phyloP scores from a whole-genome alignment of 2,888 invertebrate genomes.

The Nemotelus nigrinus region DNA sequence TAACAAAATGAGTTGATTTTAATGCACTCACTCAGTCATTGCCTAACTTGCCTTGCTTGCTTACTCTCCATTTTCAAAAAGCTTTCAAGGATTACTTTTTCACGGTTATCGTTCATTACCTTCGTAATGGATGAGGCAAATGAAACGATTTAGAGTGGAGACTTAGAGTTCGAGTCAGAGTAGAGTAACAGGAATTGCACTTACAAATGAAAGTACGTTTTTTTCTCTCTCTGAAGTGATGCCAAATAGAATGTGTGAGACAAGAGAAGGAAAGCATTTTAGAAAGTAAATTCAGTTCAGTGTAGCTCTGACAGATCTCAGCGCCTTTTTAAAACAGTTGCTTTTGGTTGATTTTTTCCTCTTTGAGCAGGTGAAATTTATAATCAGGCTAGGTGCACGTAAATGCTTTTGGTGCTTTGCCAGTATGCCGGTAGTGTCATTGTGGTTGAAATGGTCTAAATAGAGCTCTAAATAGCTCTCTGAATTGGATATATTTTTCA shows the following conservation, averaged over 20 bases:
- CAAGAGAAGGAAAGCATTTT: not conserved
- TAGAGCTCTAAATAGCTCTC: not conserved
- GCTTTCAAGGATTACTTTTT: not conserved
- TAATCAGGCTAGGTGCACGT: too few species aligned
- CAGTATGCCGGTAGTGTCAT: not conserved
- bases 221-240: too few species aligned
- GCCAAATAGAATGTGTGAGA: not conserved
- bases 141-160: constrained; percentile 6
- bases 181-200: too few species aligned
- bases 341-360: not conserved
- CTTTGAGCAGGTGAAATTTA: too few species aligned
- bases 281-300: not conserved
- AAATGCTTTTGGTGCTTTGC: not conserved
- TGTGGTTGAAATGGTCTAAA: not conserved
- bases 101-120: constrained; percentile 14
- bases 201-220: too few species aligned
- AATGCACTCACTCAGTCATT: not conserved
- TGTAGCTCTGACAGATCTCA: not conserved
- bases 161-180: too few species aligned
- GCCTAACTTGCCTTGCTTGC: too few species aligned
- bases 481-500: not conserved
- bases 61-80: too few species aligned
- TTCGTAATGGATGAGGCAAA: constrained; percentile 11
- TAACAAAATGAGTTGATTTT: constrained; percentile 4
- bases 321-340: not conserved